Percentiles rank a stretch among this genome's conserved stretches.
Conservation (phyloP, 2,797 vertebrate genomes). For the Semaprochilodus insignis region DNA sequence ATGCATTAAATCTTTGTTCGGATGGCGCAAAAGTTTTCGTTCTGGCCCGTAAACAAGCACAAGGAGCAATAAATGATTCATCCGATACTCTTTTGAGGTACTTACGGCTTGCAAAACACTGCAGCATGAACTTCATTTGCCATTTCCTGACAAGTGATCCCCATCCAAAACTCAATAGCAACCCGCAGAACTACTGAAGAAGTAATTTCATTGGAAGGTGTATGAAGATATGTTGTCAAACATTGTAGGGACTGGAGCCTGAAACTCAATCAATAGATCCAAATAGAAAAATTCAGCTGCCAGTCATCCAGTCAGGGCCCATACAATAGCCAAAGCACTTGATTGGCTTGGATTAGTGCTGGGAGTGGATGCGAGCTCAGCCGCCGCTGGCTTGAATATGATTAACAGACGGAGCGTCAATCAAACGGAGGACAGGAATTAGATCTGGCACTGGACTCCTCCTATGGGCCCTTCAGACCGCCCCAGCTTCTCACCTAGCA, state of each 20-base stretch:
- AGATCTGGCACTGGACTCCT: constrained; percentile 31
- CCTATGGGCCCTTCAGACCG: constrained; percentile 35
- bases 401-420: constrained; percentile 67
- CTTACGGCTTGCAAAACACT: not conserved
- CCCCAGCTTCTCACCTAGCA: constrained; percentile 25
- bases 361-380: constrained; percentile 44
- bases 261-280: constrained; percentile 10
- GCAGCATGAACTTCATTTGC: constrained; percentile 13
- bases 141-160: constrained; percentile 7
- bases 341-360: constrained; percentile 45
- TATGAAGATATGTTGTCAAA: constrained; percentile 10
- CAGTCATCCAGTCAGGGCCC: constrained; percentile 16
- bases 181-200: not conserved
- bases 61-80: not conserved
- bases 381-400: constrained; percentile 60
- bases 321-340: constrained; percentile 29
- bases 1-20: constrained; percentile 68
- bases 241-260: constrained; percentile 25
- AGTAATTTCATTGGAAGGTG: not conserved
- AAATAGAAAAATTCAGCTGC: constrained; percentile 30
- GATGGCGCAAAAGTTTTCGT: constrained; percentile 4
- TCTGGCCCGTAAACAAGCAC: constrained; percentile 1
- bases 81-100: constrained; percentile 53
- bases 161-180: constrained; percentile 20
- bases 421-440: constrained; percentile 60